Conservation (phyloP, 2,797 vertebrate genomes). For the Syndactyla subalaris region DNA sequence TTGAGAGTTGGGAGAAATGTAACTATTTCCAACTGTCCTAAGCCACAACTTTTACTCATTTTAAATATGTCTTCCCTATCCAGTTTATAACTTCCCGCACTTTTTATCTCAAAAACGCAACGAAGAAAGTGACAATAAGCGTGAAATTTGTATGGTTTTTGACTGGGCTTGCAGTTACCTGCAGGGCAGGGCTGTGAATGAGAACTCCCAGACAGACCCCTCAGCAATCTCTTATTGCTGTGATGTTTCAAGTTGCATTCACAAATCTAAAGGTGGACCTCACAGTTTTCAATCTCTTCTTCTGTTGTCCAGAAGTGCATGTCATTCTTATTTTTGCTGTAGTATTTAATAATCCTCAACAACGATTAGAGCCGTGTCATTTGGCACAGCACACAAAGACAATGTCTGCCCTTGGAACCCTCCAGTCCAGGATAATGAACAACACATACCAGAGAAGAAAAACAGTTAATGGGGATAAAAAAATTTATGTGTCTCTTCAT, state of each 20-base stretch:
- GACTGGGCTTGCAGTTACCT: background rate
- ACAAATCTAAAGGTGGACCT: background rate
- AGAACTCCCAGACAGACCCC: background rate
- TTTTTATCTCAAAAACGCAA: background rate
- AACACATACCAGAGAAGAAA: background rate
- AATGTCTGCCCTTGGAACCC: background rate
- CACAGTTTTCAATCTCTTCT: background rate
- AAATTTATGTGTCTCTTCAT: background rate
- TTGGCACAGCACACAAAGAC: background rate
- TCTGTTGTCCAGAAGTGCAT: background rate
- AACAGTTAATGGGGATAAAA: background rate
- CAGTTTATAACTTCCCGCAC: background rate
- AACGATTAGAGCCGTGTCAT: background rate
- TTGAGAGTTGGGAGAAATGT: background rate
- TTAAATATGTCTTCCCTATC: background rate
- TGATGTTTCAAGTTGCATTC: background rate
- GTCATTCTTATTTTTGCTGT: background rate
- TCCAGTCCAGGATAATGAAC: background rate
- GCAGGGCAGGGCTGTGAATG: background rate
- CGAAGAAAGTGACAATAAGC: background rate
- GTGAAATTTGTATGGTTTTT: background rate
- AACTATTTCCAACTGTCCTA: background rate
- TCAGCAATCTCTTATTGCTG: background rate
- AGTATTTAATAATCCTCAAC: background rate
- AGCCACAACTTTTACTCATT: background rate